Conservation (phyloP, 1,140 invertebrate genomes). For the Caenorhabditis inopinata region DNA sequence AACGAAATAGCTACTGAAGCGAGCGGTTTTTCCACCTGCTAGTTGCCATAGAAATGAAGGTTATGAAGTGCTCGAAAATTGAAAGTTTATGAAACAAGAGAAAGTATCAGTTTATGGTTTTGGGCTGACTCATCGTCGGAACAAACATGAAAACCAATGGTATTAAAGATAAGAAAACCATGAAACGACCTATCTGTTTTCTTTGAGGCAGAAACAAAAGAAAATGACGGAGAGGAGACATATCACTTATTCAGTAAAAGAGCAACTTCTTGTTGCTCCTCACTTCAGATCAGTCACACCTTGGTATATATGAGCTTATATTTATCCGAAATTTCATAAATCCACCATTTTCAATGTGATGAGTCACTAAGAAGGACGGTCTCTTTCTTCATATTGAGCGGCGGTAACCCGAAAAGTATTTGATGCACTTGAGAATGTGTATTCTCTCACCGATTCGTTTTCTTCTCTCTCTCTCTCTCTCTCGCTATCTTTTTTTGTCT, state of each 20-base stretch:
- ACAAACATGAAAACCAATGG: neutral
- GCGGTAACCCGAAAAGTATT: neutral
- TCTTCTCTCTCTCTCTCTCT: neutral
- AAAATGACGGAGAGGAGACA: too few relatives aligned
- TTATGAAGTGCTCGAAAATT: neutral
- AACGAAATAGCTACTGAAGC: neutral
- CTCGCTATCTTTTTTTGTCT: neutral
- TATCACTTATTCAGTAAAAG: too few relatives aligned
- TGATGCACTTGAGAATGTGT: slow-evolving; percentile 34
- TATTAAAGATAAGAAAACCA: neutral
- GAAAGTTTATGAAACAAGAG: neutral
- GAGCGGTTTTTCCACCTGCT: neutral
- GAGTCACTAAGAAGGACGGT: neutral
- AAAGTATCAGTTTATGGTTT: neutral
- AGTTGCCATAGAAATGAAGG: neutral
- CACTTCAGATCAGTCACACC: too few relatives aligned
- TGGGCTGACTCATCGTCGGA: neutral
- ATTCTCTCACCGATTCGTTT: neutral
- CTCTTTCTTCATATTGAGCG: neutral
- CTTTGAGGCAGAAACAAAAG: too few relatives aligned
- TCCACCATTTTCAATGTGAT: too few relatives aligned
- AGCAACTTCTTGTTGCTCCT: too few relatives aligned
- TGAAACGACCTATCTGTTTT: neutral
- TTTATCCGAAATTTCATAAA: too few relatives aligned
- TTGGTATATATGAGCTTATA: too few relatives aligned